These are phyloP conservation scores for Nymphalis urticae DNA, from an alignment of 2,888 invertebrate species.

Conservation along the genomic window DNA sequence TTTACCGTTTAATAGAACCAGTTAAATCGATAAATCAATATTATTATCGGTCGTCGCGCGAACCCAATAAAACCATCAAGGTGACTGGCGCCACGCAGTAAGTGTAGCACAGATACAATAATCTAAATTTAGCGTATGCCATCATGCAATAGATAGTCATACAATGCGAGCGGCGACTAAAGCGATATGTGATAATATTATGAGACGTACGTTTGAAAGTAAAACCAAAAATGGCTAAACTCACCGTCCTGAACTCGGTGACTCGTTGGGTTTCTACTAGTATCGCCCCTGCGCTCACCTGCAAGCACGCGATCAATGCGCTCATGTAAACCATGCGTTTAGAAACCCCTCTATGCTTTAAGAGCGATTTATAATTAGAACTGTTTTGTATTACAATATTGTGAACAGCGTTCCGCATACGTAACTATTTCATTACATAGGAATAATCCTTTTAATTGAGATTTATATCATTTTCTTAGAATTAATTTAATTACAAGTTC, in stretches of 20 bases:
- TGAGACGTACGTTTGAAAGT: constrained; percentile 17
- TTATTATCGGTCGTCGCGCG: constrained; percentile 10
- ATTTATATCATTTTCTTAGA: not conserved
- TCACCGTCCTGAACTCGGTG: constrained; percentile 76
- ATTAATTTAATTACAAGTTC: not conserved
- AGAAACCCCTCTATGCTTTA: constrained; percentile 44
- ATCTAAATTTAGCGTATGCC: constrained; percentile 67
- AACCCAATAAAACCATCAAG: constrained; percentile 50
- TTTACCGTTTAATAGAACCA: not conserved
- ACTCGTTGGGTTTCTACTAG: constrained; percentile 75
- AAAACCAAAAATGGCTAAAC: constrained; percentile 46
- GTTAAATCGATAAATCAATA: constrained; percentile 1
- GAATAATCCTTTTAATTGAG: not conserved
- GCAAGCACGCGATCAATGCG: constrained; percentile 76
- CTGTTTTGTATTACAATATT: constrained; percentile 17
- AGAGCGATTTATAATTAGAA: constrained; percentile 35
- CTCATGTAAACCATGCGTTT: constrained; percentile 67
- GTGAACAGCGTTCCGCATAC: not conserved
- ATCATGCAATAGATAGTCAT: constrained; percentile 63
- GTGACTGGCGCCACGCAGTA: constrained; percentile 61
- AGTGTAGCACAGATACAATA: constrained; percentile 53
- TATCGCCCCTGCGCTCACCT: constrained; percentile 79
- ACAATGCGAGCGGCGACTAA: constrained; percentile 47
- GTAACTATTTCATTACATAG: not conserved
- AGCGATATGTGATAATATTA: constrained; percentile 25